Evolutionary conservation across 2,797 vertebrate species (phyloP), one percentile per base, ranked within the genome.

Genomic region (Hypotaenidia okinawae): DNA sequence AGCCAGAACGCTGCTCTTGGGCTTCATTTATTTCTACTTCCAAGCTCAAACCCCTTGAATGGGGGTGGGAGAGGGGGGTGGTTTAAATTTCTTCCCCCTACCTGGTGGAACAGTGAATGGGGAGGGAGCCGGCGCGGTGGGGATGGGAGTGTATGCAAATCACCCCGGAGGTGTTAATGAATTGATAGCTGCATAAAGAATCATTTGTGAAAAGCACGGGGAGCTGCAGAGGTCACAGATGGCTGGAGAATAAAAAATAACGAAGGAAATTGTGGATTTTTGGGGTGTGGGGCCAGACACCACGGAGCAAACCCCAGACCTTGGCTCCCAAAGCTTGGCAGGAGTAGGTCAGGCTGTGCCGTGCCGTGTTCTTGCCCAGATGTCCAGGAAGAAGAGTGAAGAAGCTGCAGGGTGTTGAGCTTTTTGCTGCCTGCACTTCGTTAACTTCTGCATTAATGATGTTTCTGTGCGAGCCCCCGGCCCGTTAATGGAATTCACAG

Each of bases 161-260:
- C 74, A 43, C 91, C 94, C 94, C 77, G 15, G 17, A 91, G 94
- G 89, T 92, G 93, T 89, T 94, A 94, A 95, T 91, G 94, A 95
- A 92, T 84, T 95, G 93, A 80, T 12, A 85, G 95, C 81, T 32
- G 79, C 93, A 84, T 85, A 89, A 96, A 93, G 85, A 95, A 96
- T 96, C 55, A 81, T 41, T 93, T 85, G 90, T 73, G 92, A 91
- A 91, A 93, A 91, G 94, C 87, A 59, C 11, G 7, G 89, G 27
- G 89, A 72, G 84, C 84, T 12, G 77, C 8, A 28, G 84, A 86
- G 94, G 90, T 94, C 87, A 74, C 90, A 94, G 95, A 93, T 88
- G 94, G 77, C 88, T 89, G 86, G 32, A 88, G 84, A 85, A 85
- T 41, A 82, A 89, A 45, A 67, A 84, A 79, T 15, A 51, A 25